phyloP scores from a whole-genome alignment of 2,888 invertebrate genomes.

The Zonitis immaculata region DNA sequence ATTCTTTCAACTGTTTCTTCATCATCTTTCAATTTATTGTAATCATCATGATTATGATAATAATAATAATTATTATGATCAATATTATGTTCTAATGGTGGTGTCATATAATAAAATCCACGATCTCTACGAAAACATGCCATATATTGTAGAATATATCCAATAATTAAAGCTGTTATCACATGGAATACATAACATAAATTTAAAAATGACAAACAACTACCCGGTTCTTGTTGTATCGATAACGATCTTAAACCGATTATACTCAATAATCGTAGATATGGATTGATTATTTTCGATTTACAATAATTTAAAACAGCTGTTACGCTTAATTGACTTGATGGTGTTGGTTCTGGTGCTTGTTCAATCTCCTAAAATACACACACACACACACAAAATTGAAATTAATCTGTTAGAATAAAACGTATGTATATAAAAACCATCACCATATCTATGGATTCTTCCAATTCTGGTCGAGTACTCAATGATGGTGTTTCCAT shows the following conservation, averaged over 20 bases:
- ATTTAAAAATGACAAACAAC: slow-evolving; percentile 58
- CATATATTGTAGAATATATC: slow-evolving; percentile 74
- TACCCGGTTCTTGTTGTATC: slow-evolving; percentile 58
- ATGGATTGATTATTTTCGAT: slow-evolving; percentile 73
- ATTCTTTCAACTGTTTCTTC: slow-evolving; percentile 53
- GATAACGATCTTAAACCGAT: slow-evolving; percentile 71
- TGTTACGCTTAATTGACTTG: slow-evolving; percentile 65
- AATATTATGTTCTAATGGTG: neutral
- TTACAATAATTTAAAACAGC: slow-evolving; percentile 78
- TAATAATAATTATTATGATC: slow-evolving; percentile 17
- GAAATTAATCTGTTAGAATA: too few relatives aligned
- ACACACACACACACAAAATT: neutral
- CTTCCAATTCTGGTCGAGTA: neutral
- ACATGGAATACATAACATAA: slow-evolving; percentile 67
- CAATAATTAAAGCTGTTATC: slow-evolving; percentile 60
- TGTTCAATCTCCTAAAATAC: neutral
- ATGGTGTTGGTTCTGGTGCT: neutral
- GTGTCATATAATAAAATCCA: slow-evolving; percentile 60
- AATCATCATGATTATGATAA: neutral
- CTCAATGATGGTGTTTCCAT: neutral
- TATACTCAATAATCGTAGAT: slow-evolving; percentile 66
- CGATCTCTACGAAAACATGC: slow-evolving; percentile 70
- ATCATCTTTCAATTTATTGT: slow-evolving; percentile 14
- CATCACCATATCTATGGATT: neutral
- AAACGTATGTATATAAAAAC: too few relatives aligned